A percentile compares a stretch with the other conserved stretches of the same genome.
phyloP scores from a whole-genome alignment of 2,113 vertebrate species.

The Albula glossodonta region DNA sequence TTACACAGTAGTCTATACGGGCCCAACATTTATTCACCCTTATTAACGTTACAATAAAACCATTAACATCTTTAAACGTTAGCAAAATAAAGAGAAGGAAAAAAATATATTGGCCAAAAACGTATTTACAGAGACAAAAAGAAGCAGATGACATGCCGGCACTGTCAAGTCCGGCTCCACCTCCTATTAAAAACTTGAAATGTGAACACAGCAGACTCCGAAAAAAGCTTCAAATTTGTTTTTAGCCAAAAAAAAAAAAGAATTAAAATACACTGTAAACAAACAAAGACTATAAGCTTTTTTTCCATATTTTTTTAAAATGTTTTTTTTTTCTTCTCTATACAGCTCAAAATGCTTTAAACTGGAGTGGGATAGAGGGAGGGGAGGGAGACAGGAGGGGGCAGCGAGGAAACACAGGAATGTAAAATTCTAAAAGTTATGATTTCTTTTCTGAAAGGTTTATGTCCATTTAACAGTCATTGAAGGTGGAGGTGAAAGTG shows the following conservation, averaged over 20 bases:
- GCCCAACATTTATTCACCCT: conserved; percentile 79
- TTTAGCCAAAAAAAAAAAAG: conserved; percentile 59
- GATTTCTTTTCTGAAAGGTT: conserved; percentile 56
- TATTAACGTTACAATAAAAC: conserved; percentile 78
- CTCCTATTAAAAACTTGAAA: conserved; percentile 65
- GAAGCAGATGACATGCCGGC: conserved; percentile 69
- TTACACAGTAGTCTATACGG: conserved; percentile 36
- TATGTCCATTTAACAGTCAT: conserved; percentile 72
- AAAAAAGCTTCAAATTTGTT: conserved; percentile 57
- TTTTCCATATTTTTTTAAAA: conserved; percentile 49
- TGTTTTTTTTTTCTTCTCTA: conserved; percentile 62
- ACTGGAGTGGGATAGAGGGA: conserved; percentile 31
- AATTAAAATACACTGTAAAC: conserved; percentile 60
- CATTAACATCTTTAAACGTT: conserved; percentile 74
- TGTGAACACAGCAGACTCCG: conserved; percentile 66
- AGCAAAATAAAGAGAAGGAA: conserved; percentile 73
- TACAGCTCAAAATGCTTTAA: conserved; percentile 70
- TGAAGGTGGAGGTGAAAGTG: conserved; percentile 59
- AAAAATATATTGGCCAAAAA: conserved; percentile 67
- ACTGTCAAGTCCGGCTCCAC: conserved; percentile 64
- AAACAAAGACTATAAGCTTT: conserved; percentile 57
- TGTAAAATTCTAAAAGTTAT: conserved; percentile 66
- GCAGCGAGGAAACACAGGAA: conserved; percentile 64
- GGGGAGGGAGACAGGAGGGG: background rate
- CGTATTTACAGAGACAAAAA: conserved; percentile 72